Conservation (phyloP, 2,888 invertebrate species). For the Amblyteles armatorius region DNA sequence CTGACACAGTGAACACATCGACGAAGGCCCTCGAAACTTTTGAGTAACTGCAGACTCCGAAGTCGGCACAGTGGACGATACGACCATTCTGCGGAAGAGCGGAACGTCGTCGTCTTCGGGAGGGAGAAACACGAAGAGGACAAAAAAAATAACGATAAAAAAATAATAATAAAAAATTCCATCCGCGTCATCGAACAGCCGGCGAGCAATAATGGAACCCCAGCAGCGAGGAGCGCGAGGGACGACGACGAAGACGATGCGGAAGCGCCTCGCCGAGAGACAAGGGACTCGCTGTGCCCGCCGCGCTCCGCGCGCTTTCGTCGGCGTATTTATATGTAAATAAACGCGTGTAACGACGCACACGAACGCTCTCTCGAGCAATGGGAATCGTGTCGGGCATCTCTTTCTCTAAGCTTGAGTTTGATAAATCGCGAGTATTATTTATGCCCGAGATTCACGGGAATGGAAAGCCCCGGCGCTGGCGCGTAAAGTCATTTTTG, state of each 20-base stretch:
- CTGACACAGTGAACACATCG: neutral
- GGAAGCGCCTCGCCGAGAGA: slow-evolving; percentile 41
- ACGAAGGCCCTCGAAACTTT: slow-evolving; percentile 18
- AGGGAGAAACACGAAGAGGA: slow-evolving; percentile 23
- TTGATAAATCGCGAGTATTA: neutral
- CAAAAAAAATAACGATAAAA: slow-evolving; percentile 7
- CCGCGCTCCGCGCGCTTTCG: slow-evolving; percentile 34
- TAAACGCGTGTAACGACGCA: slow-evolving; percentile 47
- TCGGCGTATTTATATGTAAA: slow-evolving; percentile 48
- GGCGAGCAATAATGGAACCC: slow-evolving; percentile 60
- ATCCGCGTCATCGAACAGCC: slow-evolving; percentile 63
- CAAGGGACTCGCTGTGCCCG: slow-evolving; percentile 59
- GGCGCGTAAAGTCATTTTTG: too few relatives aligned
- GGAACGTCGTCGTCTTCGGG: slow-evolving; percentile 36
- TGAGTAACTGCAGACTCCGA: neutral
- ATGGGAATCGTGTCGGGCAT: neutral
- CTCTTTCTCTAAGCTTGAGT: neutral
- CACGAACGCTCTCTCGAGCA: neutral
- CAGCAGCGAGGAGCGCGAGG: slow-evolving; percentile 38
- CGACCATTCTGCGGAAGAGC: slow-evolving; percentile 30
- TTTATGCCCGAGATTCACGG: neutral
- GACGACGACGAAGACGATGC: slow-evolving; percentile 25
- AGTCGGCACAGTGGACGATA: slow-evolving; percentile 8
- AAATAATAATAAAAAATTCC: slow-evolving; percentile 29
- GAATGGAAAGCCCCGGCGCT: too few relatives aligned